phyloP scores from a whole-genome alignment of 2,797 vertebrate species.

The Lagodon rhomboides region DNA sequence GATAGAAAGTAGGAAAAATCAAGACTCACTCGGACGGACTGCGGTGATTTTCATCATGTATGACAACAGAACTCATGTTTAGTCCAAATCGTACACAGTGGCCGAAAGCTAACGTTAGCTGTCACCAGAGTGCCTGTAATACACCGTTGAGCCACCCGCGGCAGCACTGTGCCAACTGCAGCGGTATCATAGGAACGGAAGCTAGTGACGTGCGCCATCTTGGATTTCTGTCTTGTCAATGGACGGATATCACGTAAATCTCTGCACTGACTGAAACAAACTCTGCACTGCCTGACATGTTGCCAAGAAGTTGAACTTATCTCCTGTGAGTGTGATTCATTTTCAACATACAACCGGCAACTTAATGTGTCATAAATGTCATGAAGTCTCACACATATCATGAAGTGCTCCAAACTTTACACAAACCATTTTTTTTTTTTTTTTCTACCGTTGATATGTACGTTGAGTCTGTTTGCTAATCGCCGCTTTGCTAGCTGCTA shows the following conservation, averaged over 20 bases:
- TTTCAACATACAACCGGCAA: not conserved
- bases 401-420: not conserved
- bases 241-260: not conserved
- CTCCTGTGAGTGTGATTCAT: not conserved
- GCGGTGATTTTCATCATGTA: not conserved
- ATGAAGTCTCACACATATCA: no score
- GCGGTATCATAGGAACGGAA: no score
- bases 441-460: not conserved
- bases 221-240: not conserved
- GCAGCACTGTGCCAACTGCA: constrained; percentile 16
- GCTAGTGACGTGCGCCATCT: not conserved
- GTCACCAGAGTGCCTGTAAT: not conserved
- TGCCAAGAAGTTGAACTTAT: not conserved
- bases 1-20: not conserved
- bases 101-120: no score
- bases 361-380: not conserved
- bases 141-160: accelerated
- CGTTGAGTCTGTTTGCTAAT: not conserved
- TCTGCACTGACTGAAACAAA: not conserved
- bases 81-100: accelerated
- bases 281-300: not conserved
- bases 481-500: not conserved
- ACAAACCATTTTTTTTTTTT: accelerated
- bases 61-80: not conserved
- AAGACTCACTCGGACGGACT: constrained; percentile 4